phyloP scores from a whole-genome alignment of 2,797 vertebrate genomes.

The Alectoris magna region DNA sequence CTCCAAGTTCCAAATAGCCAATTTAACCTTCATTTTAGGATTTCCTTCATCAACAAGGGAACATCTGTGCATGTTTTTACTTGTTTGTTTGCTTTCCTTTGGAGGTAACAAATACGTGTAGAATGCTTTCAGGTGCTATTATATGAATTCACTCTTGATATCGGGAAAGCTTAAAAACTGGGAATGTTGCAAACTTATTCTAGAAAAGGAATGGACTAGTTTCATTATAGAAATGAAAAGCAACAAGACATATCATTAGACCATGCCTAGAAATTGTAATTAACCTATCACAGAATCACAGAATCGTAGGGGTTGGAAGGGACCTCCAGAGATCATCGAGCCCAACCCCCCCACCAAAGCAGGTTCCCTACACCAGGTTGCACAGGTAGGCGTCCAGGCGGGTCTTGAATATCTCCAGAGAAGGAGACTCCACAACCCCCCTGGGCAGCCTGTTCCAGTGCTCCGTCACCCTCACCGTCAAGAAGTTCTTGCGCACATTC shows the following conservation, averaged over 20 bases:
- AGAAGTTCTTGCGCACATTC: too few species aligned
- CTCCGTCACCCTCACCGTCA: too few species aligned
- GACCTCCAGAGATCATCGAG: too few species aligned
- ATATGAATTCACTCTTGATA: neutral
- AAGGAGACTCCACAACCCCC: too few species aligned
- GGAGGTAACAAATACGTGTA: neutral
- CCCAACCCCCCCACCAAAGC: too few species aligned
- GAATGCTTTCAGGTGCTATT: neutral
- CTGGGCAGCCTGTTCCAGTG: too few species aligned
- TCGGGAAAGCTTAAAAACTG: neutral
- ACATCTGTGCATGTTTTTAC: rapidly evolving
- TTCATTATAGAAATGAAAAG: neutral
- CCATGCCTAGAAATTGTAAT: neutral
- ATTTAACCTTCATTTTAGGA: neutral
- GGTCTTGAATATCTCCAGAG: too few species aligned
- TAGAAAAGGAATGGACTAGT: neutral
- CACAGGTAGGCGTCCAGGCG: too few species aligned
- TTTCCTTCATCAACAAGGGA: neutral
- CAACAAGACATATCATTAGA: neutral
- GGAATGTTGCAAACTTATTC: neutral
- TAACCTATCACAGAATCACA: neutral
- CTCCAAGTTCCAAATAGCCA: neutral
- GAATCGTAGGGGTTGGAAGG: too few species aligned
- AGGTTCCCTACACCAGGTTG: too few species aligned
- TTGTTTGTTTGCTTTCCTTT: neutral